Conservation (phyloP, 2,113 vertebrate genomes). For the Melozone crissalis region DNA sequence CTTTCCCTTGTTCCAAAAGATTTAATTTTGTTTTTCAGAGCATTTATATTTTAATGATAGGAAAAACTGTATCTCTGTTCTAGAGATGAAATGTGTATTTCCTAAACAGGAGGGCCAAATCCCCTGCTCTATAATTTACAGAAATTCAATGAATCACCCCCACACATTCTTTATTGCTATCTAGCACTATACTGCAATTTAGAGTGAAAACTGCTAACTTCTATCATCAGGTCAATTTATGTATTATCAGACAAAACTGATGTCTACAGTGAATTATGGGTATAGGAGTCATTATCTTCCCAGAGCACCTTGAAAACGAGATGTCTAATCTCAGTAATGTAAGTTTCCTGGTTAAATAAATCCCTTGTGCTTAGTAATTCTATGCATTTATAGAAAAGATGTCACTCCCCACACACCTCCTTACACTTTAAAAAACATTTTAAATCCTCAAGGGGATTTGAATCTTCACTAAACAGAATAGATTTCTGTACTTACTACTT, state of each 20-base stretch:
- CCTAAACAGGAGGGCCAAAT: neutral
- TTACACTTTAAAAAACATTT: constrained; percentile 64
- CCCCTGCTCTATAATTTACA: neutral
- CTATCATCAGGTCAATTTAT: constrained; percentile 59
- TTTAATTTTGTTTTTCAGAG: neutral
- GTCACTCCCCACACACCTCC: neutral
- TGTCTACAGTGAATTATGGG: constrained; percentile 69
- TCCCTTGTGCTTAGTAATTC: constrained; percentile 65
- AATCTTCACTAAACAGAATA: constrained; percentile 67
- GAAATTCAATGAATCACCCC: neutral
- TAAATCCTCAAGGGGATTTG: constrained; percentile 65
- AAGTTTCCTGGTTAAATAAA: constrained; percentile 77
- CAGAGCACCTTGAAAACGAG: constrained; percentile 75
- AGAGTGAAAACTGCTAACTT: constrained; percentile 63
- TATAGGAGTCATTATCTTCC: constrained; percentile 72
- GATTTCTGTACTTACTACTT: constrained; percentile 57
- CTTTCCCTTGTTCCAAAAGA: neutral
- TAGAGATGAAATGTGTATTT: neutral
- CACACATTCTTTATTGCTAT: constrained; percentile 7
- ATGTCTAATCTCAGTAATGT: constrained; percentile 80
- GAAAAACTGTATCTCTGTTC: neutral
- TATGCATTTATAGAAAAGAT: constrained; percentile 65
- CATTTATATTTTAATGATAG: neutral
- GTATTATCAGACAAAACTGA: constrained; percentile 64
- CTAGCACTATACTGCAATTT: constrained; percentile 14